Percentiles rank a stretch among this genome's conserved stretches.
Evolutionary conservation across 1,140 invertebrate species (phyloP).

Genomic region (Ditylenchus dipsaci): DNA sequence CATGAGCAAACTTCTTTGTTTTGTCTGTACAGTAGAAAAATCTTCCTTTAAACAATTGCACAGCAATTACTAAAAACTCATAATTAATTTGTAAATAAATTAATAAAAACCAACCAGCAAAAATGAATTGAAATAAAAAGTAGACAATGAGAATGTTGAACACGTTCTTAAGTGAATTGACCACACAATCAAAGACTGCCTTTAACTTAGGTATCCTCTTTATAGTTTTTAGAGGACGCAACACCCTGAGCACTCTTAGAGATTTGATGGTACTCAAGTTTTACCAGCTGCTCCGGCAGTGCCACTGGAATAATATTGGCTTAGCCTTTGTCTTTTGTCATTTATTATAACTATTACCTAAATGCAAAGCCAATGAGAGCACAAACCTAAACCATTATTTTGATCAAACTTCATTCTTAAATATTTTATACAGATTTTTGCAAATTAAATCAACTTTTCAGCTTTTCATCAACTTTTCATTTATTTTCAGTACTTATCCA

Average conservation of each 20-base stretch:
- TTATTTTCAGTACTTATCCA: too few relatives aligned
- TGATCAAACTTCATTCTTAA: too few relatives aligned
- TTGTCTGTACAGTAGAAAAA: constrained; percentile 99
- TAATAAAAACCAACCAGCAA: constrained; percentile 68
- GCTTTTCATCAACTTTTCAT: too few relatives aligned
- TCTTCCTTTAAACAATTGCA: constrained; percentile 98
- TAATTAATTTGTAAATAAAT: too few relatives aligned
- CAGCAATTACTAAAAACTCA: constrained; percentile 74
- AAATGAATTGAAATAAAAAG: constrained; percentile 99
- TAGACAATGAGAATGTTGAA: constrained; percentile 99
- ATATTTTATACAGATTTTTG: too few relatives aligned
- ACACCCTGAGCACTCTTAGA: constrained; percentile 88
- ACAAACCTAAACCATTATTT: too few relatives aligned
- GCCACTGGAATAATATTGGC: constrained; percentile 39
- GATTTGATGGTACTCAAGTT: constrained; percentile 99
- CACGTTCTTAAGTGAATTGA: constrained; percentile 99
- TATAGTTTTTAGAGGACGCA: constrained; percentile 98
- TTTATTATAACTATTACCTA: constrained; percentile 63
- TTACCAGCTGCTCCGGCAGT: constrained; percentile 62
- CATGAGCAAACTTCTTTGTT: constrained; percentile 84
- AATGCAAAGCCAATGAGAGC: constrained; percentile 93
- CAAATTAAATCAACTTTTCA: too few relatives aligned
- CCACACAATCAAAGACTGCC: constrained; percentile 99
- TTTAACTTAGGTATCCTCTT: constrained; percentile 91
- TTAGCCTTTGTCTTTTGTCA: not conserved